Conservation (phyloP, 2,888 invertebrate species). For the Drosophila eohydei region DNA sequence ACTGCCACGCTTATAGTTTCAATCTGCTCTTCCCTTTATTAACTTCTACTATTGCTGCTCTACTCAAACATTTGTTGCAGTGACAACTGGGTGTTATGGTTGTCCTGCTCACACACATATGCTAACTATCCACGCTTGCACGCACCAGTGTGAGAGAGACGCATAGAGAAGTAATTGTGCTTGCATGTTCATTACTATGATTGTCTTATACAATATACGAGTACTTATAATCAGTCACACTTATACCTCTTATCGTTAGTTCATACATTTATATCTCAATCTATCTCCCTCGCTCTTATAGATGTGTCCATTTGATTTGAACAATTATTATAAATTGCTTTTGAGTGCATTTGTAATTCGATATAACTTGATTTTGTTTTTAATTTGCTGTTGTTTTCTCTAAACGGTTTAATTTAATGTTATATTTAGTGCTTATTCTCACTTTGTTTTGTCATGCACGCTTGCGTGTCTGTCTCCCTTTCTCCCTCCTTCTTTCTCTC, state of each 20-base stretch:
- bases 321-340: constrained; percentile 4
- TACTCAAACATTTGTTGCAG: neutral
- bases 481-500: constrained; percentile 16
- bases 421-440: constrained; percentile 20
- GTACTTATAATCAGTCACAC: neutral
- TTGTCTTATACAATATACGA: neutral
- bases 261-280: neutral
- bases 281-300: neutral
- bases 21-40: neutral
- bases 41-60: neutral
- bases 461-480: constrained; percentile 10
- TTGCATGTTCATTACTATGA: neutral
- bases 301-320: neutral
- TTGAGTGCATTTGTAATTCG: constrained; percentile 28
- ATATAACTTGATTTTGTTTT: neutral
- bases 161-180: neutral
- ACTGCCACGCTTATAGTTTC: rapidly evolving
- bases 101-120: neutral
- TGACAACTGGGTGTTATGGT: neutral
- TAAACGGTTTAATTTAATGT: constrained; percentile 63
- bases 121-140: neutral
- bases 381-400: constrained; percentile 16
- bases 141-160: neutral
- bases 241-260: neutral
- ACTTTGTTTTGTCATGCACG: neutral